These are phyloP conservation scores for Drosophila oshimai DNA, from an alignment of 1,140 invertebrate species.

Conservation along the genomic window DNA sequence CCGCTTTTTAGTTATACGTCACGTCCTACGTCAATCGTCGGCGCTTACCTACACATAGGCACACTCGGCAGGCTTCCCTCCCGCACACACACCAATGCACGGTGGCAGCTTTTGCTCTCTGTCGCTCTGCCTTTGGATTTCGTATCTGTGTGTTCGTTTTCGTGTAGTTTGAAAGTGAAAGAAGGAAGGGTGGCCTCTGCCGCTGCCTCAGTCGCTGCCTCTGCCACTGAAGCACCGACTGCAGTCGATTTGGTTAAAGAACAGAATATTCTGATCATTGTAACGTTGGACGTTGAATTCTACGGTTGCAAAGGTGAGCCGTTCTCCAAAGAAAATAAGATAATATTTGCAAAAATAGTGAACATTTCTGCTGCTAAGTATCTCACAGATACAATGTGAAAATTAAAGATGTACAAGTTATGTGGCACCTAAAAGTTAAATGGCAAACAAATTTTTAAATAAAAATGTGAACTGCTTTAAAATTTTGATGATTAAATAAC, in stretches of 20 bases:
- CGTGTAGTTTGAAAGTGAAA: constrained; percentile 72
- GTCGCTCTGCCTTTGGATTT: constrained; percentile 19
- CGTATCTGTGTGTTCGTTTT: constrained; percentile 17
- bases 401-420: constrained; percentile 28
- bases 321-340: constrained; percentile 65
- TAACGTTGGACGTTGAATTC: constrained; percentile 83
- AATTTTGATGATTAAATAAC: constrained; percentile 7
- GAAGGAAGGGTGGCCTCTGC: constrained; percentile 62
- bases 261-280: constrained; percentile 81
- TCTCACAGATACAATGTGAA: constrained; percentile 5
- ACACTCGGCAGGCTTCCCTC: not conserved
- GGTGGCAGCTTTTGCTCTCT: constrained; percentile 43
- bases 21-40: constrained; percentile 74
- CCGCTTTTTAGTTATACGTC: constrained; percentile 53
- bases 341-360: constrained; percentile 39
- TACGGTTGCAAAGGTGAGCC: constrained; percentile 83
- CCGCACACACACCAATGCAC: no score
- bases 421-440: constrained; percentile 26
- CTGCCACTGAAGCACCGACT: constrained; percentile 35
- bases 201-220: constrained; percentile 17
- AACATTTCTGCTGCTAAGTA: constrained; percentile 28
- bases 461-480: not conserved
- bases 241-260: constrained; percentile 67
- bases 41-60: constrained; percentile 39
- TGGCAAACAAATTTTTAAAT: not conserved